Evolutionary conservation across 2,797 vertebrate genomes (phyloP).

Genomic region (Simalia tracyae): DNA sequence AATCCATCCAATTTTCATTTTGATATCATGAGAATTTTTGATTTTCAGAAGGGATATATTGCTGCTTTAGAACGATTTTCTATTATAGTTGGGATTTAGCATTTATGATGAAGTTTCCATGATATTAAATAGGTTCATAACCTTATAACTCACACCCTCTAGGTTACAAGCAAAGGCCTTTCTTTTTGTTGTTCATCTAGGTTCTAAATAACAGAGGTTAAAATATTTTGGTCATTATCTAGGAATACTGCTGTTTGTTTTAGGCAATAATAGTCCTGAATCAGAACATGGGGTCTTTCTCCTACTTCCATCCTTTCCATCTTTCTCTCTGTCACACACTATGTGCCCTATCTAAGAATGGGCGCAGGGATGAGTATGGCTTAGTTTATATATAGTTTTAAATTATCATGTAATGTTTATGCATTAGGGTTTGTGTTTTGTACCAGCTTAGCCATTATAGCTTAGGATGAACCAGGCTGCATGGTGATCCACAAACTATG

Average conservation of each 20-base stretch:
- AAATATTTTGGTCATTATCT: neutral
- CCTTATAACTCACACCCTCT: neutral
- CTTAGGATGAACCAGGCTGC: neutral
- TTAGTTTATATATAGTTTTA: neutral
- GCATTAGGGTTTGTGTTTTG: neutral
- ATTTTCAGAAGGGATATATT: slow-evolving; percentile 19
- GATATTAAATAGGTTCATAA: neutral
- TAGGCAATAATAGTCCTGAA: neutral
- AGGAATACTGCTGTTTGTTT: neutral
- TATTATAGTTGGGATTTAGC: neutral
- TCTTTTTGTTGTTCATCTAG: neutral
- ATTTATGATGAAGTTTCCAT: slow-evolving; percentile 18
- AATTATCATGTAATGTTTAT: neutral
- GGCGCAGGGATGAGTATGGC: neutral
- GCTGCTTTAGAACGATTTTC: slow-evolving; percentile 15
- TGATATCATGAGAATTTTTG: slow-evolving; percentile 26
- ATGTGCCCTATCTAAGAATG: neutral
- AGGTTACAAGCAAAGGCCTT: neutral
- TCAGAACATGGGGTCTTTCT: neutral
- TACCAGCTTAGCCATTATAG: neutral
- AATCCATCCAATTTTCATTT: slow-evolving; percentile 39
- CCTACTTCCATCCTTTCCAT: neutral
- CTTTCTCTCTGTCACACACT: neutral
- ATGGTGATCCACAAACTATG: neutral
- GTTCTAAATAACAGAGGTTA: neutral